A percentile compares a stretch with the other conserved stretches of the same genome.
Conservation (phyloP, 2,888 invertebrate species). For the Cataglyphis rosenhaueri region DNA sequence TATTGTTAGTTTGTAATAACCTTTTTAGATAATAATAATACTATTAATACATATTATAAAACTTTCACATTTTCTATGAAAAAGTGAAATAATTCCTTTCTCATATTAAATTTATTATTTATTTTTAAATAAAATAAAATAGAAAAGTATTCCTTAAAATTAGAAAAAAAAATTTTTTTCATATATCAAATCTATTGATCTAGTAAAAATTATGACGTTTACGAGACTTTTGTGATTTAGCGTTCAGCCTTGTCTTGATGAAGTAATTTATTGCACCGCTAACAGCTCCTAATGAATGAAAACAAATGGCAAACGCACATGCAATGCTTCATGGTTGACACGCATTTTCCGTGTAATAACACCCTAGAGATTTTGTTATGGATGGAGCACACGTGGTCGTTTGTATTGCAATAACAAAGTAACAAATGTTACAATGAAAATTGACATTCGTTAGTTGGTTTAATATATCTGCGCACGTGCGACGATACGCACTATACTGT, state of each 20-base stretch:
- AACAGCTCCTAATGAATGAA: constrained; percentile 74
- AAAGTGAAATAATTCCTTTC: neutral
- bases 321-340: constrained; percentile 66
- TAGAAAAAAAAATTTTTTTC: neutral
- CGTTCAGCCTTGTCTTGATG: constrained; percentile 28
- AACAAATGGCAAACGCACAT: constrained; percentile 66
- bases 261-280: constrained; percentile 61
- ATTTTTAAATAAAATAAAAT: neutral
- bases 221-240: constrained; percentile 29
- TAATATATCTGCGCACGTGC: constrained; percentile 44
- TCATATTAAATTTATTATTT: neutral
- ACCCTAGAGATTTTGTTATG: constrained; percentile 67
- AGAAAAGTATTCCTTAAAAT: neutral
- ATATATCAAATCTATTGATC: neutral
- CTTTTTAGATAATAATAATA: neutral
- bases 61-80: neutral
- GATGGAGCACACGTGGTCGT: constrained; percentile 47
- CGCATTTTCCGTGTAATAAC: constrained; percentile 68
- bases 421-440: constrained; percentile 63
- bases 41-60: neutral
- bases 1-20: neutral
- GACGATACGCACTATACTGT: neutral
- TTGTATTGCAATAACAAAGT: constrained; percentile 65
- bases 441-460: constrained; percentile 35
- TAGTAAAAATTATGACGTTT: constrained; percentile 7